Percentiles rank a stretch among this genome's conserved stretches.
Conservation (phyloP, 2,113 vertebrate genomes). For the Vireo altiloquus region DNA sequence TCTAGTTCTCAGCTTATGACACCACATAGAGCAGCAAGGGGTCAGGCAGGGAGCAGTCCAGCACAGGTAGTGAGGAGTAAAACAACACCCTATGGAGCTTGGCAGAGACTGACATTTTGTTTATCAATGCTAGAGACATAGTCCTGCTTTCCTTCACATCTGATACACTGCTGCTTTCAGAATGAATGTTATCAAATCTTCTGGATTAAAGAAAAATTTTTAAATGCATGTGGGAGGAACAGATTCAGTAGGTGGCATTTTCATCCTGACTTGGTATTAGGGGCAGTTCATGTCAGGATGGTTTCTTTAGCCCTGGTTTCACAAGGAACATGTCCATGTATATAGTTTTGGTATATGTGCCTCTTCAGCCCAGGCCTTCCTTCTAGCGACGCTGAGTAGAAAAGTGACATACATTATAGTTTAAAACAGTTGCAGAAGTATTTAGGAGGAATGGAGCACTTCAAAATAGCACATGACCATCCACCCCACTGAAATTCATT, state of each 20-base stretch:
- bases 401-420: not conserved
- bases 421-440: not conserved
- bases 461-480: not conserved
- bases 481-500: not conserved
- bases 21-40: not conserved
- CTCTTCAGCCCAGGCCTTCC: not conserved
- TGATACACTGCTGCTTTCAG: not conserved
- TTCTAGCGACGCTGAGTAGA: not conserved
- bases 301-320: not conserved
- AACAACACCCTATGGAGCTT: not conserved
- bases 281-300: not conserved
- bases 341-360: fast-evolving
- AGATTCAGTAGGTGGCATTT: not conserved
- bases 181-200: not conserved
- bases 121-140: not conserved
- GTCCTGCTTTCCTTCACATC: fast-evolving
- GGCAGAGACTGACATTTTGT: not conserved
- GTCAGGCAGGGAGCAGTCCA: not conserved
- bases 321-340: not conserved
- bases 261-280: not conserved
- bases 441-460: not conserved
- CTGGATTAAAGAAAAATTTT: not conserved
- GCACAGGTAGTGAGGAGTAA: not conserved
- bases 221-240: fast-evolving
- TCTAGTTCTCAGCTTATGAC: not conserved